Conservation (phyloP, 2,888 invertebrate species). For the Cecidostiba fungosa region DNA sequence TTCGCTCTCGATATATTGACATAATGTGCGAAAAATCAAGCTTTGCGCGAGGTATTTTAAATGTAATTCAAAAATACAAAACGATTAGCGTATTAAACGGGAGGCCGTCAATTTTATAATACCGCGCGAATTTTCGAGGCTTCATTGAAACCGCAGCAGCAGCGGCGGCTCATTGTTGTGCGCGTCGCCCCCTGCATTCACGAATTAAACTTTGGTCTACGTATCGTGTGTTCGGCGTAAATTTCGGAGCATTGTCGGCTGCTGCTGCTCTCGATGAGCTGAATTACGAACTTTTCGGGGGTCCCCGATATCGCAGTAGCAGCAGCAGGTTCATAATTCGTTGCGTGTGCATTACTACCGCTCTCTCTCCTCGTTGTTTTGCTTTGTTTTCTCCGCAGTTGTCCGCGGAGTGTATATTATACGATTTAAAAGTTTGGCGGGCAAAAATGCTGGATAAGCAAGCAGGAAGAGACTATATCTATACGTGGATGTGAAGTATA, state of each 20-base stretch:
- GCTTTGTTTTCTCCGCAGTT: neutral
- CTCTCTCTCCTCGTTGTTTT: neutral
- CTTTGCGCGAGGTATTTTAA: too few species aligned
- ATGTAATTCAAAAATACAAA: too few species aligned
- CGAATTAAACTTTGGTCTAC: neutral
- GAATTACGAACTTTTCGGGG: constrained; percentile 7
- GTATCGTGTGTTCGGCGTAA: neutral
- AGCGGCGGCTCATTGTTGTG: constrained; percentile 15
- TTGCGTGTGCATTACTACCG: neutral
- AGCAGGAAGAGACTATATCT: too few species aligned
- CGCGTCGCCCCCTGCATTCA: neutral
- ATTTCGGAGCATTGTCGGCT: constrained; percentile 6
- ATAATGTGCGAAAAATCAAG: too few species aligned
- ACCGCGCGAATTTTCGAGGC: neutral
- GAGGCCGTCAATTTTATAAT: too few species aligned
- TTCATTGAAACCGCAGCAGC: constrained; percentile 10
- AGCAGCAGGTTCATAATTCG: neutral
- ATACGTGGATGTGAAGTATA: neutral
- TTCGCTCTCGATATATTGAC: too few species aligned
- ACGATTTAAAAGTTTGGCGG: constrained; percentile 28
- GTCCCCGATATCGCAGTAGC: neutral
- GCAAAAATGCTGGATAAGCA: constrained; percentile 9
- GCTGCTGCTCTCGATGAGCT: neutral
- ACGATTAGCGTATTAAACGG: neutral
- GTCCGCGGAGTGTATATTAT: constrained; percentile 4